phyloP scores from a whole-genome alignment of 92 coral and sea anemone genomes.

The Heteractis magnifica region DNA sequence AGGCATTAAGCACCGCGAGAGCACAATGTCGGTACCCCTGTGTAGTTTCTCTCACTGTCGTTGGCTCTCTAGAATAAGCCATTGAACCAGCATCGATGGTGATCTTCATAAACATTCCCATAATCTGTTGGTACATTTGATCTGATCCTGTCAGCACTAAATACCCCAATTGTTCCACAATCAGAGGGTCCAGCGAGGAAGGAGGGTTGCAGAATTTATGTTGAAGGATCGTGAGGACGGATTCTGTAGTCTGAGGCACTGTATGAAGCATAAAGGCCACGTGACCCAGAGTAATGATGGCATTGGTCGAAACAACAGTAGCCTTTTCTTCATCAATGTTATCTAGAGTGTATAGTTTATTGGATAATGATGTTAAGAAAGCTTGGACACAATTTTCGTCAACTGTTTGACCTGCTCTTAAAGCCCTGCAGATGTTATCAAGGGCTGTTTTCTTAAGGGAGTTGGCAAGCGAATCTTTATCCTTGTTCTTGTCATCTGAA shows the following conservation, averaged over 20 bases:
- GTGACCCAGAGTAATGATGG: conserved; percentile 83
- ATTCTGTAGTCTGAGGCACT: conserved; percentile 82
- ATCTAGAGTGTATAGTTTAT: conserved; percentile 81
- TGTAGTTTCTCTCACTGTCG: conserved; percentile 76
- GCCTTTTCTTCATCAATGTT: conserved; percentile 69
- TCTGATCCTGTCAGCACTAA: conserved; percentile 86
- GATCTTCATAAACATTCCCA: conserved; percentile 98
- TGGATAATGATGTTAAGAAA: conserved; percentile 82
- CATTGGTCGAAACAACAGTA: conserved; percentile 82
- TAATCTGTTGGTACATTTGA: conserved; percentile 90
- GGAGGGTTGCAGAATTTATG: conserved; percentile 96
- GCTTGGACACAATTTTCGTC: conserved; percentile 90
- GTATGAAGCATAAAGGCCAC: conserved; percentile 81
- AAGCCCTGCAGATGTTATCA: conserved; percentile 84
- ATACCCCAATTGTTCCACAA: conserved; percentile 86
- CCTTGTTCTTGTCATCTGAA: conserved; percentile 43
- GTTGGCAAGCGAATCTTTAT: conserved; percentile 53
- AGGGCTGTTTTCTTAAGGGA: conserved; percentile 68
- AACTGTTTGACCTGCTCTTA: conserved; percentile 68
- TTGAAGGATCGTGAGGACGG: conserved; percentile 81
- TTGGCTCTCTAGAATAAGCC: conserved; percentile 91
- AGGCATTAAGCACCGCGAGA: conserved; percentile 91
- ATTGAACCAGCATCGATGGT: conserved; percentile 92
- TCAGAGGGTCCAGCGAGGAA: conserved; percentile 88
- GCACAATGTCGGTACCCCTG: conserved; percentile 97